phyloP scores from a whole-genome alignment of 2,888 invertebrate genomes.

The Cerastis rubricosa region DNA sequence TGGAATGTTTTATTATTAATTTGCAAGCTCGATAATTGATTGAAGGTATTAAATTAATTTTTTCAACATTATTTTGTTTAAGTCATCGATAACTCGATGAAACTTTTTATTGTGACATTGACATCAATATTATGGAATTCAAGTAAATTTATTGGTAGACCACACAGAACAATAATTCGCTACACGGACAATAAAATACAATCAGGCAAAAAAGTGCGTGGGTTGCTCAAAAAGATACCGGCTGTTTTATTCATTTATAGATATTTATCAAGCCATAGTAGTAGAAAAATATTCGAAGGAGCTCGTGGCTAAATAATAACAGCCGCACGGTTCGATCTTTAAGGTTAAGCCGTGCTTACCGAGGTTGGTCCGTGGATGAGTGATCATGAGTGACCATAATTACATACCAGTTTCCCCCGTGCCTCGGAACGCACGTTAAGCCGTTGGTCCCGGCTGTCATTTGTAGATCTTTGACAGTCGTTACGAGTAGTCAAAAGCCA shows the following conservation, averaged over 20 bases:
- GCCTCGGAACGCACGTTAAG: no score
- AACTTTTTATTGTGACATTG: conserved; percentile 23
- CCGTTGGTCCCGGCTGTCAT: no score
- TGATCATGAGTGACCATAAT: no score
- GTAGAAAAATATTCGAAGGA: neutral
- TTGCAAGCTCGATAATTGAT: neutral
- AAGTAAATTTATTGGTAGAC: conserved; percentile 33
- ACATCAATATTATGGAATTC: conserved; percentile 30
- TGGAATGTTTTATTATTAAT: neutral
- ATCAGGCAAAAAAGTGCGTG: conserved; percentile 32
- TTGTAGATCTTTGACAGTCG: no score
- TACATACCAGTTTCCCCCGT: no score
- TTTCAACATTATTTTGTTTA: neutral
- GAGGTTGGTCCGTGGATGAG: no score
- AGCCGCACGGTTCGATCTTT: no score
- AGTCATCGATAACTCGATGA: conserved; percentile 4
- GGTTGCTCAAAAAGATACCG: conserved; percentile 14
- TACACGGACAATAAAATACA: conserved; percentile 27
- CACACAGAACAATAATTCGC: conserved; percentile 37
- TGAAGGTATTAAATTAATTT: neutral
- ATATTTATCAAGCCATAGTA: conserved; percentile 1
- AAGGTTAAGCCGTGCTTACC: no score
- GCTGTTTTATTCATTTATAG: neutral
- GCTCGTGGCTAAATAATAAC: no score
- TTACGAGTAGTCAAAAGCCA: no score